Evolutionary conservation across 1,140 invertebrate species (phyloP).

Genomic region (Mylabris phalerata): DNA sequence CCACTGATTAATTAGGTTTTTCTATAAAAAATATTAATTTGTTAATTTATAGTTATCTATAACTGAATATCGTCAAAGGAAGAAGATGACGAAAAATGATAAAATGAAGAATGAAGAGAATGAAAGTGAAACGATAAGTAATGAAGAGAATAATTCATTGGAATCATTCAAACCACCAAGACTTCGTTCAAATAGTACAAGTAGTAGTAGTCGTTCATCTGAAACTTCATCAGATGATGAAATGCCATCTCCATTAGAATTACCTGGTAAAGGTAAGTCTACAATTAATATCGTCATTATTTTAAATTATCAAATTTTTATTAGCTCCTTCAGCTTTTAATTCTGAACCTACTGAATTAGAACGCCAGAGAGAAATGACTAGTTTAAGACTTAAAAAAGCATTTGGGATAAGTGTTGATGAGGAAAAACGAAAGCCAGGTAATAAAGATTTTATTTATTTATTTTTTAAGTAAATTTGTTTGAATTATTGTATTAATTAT

Average conservation of each 20-base stretch:
- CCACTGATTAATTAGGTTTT: too few species aligned
- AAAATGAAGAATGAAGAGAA: constrained; percentile 26
- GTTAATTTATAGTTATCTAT: constrained; percentile 53
- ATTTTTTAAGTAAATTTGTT: not conserved
- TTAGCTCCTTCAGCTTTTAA: constrained; percentile 46
- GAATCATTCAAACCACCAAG: constrained; percentile 40
- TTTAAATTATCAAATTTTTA: not conserved
- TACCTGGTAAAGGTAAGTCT: constrained; percentile 17
- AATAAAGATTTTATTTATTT: constrained; percentile 1
- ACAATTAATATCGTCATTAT: not conserved
- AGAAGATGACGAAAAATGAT: constrained; percentile 46
- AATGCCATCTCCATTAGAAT: constrained; percentile 38
- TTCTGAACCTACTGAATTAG: constrained; percentile 62
- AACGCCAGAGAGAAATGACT: constrained; percentile 67
- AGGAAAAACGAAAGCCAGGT: constrained; percentile 35
- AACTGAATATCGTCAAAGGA: constrained; percentile 62
- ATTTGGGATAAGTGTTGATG: constrained; percentile 36
- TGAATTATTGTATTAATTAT: constrained; percentile 2
- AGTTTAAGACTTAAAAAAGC: constrained; percentile 59
- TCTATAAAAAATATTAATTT: too few species aligned
- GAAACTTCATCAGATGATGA: constrained; percentile 50
- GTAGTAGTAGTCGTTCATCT: constrained; percentile 49
- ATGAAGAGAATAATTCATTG: constrained; percentile 38
- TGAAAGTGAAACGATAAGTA: constrained; percentile 17
- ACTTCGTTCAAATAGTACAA: constrained; percentile 47